Evolutionary conservation across 2,113 vertebrate genomes (phyloP), one percentile per base, ranked within the genome.

Genomic region (Oxyruncus cristatus): DNA sequence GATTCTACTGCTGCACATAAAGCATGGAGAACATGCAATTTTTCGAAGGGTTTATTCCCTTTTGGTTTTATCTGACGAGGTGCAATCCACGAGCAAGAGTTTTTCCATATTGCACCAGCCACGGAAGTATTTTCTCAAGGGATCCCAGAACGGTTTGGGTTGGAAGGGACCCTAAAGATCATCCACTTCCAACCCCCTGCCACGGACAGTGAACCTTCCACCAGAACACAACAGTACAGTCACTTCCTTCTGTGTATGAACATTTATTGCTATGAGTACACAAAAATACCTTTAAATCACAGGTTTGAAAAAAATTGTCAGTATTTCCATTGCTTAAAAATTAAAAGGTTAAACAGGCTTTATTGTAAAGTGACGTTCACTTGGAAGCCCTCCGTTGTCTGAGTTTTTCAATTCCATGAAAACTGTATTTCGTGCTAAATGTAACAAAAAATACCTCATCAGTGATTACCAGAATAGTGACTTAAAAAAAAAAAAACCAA

Each of bases 61-160:
- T 37, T 14, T 32, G 27, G 30, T 86, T 88, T 80, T 70, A 53
- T 86, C 75, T 70, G 82, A n/a, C 37, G 89, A 92, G 77, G 91
- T 82, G 65, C 73, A 75, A 89, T 55, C 87, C 79, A 11, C 8
- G 63, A 89, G 53, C 66, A 70, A 63, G 52, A 53, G 7, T 16
- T 85, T 49, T 80, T 67, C 74, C 53, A 8, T 94, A 85, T 95
- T 94, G 85, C 95, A 97, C 94, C 52, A 94, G 83, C 85, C 85
- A 67, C 59, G 58, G 19, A 68, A 56, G 74, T 37, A 11, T 75
- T 90, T 94, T 73, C 81, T 72, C 47, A 7, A 3, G n/a, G 53
- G 32, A 47, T 8, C 21, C 10, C 18, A 33, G 55, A 49, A 20
- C 8, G 35, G 22, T 42, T 22, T 62, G 56, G 71, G 26, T 5